Evolutionary conservation across 2,888 invertebrate genomes (phyloP).

Genomic region (Nesidiocoris tenuis): DNA sequence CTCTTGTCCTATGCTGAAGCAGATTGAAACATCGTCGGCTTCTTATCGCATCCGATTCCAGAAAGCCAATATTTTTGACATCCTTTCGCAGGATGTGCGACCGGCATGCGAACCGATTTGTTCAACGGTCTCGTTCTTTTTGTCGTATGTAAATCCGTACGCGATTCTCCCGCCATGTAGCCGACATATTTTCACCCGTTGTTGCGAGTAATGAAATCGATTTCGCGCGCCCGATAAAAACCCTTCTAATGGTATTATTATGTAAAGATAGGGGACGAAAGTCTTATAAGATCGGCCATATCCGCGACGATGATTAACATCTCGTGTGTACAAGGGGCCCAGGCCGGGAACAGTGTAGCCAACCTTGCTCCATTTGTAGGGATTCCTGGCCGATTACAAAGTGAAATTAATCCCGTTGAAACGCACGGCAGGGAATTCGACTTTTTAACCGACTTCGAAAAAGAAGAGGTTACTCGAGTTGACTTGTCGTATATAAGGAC

Average conservation of each 20-base stretch:
- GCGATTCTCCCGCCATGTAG: background rate
- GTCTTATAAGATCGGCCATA: background rate
- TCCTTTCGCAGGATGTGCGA: background rate
- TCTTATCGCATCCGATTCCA: too few relatives aligned
- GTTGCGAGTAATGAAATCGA: slow-evolving; percentile 16
- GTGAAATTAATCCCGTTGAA: too few relatives aligned
- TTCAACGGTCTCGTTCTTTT: background rate
- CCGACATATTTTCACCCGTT: background rate
- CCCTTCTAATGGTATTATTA: slow-evolving; percentile 23
- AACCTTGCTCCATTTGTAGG: too few relatives aligned
- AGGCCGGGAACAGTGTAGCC: too few relatives aligned
- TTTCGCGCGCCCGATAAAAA: slow-evolving; percentile 7
- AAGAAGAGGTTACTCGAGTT: too few relatives aligned
- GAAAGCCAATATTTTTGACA: background rate
- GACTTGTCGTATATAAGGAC: too few relatives aligned
- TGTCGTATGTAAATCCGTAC: background rate
- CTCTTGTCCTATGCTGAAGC: too few relatives aligned
- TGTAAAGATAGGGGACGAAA: background rate
- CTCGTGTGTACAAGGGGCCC: background rate
- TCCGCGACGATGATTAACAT: background rate
- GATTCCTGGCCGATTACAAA: too few relatives aligned
- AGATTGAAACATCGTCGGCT: too few relatives aligned
- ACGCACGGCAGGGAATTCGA: too few relatives aligned
- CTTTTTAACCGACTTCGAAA: too few relatives aligned
- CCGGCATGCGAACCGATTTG: background rate